Percentiles rank a stretch among this genome's conserved stretches.
Conservation (phyloP, 2,113 vertebrate species). For the Hippocampus comes region DNA sequence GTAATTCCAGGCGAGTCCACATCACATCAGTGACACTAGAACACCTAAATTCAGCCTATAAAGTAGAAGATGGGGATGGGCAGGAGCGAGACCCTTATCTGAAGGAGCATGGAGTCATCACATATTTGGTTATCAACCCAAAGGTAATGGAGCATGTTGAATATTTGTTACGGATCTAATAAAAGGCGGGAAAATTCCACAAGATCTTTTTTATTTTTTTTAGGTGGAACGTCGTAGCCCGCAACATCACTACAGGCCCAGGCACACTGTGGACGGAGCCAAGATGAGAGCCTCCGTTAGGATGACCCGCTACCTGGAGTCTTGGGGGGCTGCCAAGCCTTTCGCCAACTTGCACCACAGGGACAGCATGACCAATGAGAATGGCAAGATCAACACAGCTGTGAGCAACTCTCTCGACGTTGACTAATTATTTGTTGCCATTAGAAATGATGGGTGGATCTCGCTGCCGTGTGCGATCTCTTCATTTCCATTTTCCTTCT, state of each 20-base stretch:
- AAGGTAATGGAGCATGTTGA: no score
- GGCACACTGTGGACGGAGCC: slow-evolving; percentile 81
- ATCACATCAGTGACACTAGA: no score
- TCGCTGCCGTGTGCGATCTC: slow-evolving; percentile 5
- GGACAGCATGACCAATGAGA: slow-evolving; percentile 98
- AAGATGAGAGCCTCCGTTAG: slow-evolving; percentile 96
- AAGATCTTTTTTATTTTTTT: slow-evolving; percentile 1
- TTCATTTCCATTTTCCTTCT: slow-evolving; percentile 25
- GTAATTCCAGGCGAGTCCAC: no score
- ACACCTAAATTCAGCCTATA: no score
- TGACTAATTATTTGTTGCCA: not conserved
- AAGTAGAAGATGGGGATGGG: no score
- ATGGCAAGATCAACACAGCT: slow-evolving; percentile 94
- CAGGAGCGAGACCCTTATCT: no score
- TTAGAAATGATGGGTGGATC: not conserved
- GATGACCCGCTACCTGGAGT: slow-evolving; percentile 97
- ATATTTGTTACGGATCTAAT: no score
- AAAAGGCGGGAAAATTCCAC: no score
- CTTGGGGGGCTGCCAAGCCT: slow-evolving; percentile 96
- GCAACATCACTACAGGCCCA: slow-evolving; percentile 84
- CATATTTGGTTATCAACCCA: no score
- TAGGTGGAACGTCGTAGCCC: slow-evolving; percentile 89
- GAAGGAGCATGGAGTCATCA: no score
- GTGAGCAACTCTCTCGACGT: slow-evolving; percentile 64
- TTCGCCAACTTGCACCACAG: slow-evolving; percentile 95